phyloP scores from a whole-genome alignment of 2,888 invertebrate genomes.

The Nipponacmea schrenckii region DNA sequence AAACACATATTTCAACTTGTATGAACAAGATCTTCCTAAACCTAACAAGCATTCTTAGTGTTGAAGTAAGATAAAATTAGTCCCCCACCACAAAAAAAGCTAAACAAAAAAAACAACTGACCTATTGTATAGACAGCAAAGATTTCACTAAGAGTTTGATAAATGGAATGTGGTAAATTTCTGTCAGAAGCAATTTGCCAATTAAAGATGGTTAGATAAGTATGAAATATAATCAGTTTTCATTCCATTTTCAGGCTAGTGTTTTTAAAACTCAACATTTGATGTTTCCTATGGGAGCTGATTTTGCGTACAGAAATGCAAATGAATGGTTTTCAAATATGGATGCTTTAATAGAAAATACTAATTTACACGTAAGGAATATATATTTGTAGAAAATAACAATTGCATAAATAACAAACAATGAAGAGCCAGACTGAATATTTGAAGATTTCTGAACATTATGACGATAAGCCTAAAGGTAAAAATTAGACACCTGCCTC shows the following conservation, averaged over 20 bases:
- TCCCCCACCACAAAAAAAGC: too few species aligned
- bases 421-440: not conserved
- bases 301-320: constrained; percentile 88
- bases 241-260: constrained; percentile 69
- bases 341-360: constrained; percentile 87
- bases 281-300: constrained; percentile 88
- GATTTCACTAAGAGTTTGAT: too few species aligned
- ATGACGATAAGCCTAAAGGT: not conserved
- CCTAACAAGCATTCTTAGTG: too few species aligned
- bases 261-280: constrained; percentile 76
- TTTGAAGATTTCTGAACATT: not conserved
- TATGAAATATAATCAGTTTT: too few species aligned
- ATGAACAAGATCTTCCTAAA: too few species aligned
- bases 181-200: too few species aligned
- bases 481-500: too few species aligned
- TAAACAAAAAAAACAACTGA: too few species aligned
- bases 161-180: too few species aligned
- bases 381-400: not conserved
- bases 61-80: too few species aligned
- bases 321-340: constrained; percentile 83
- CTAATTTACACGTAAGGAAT: constrained; percentile 68
- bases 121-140: too few species aligned
- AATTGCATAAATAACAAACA: constrained; percentile 6
- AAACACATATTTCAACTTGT: not conserved
- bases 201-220: too few species aligned